Evolutionary conservation across 2,888 invertebrate genomes (phyloP).

Genomic region (Cremastinae sp.): DNA sequence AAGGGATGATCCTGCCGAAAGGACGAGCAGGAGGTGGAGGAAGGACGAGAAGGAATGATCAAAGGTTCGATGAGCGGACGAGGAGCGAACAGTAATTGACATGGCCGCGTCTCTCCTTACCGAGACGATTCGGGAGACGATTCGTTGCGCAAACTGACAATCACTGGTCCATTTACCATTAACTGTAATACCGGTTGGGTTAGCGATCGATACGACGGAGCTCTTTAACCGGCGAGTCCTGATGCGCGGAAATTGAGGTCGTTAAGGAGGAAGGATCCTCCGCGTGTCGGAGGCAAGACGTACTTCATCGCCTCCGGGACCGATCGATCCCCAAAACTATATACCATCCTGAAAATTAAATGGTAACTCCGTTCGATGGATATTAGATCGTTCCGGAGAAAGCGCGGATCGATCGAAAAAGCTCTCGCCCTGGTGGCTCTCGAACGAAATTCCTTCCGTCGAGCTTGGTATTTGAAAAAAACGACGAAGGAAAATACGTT

Average conservation of each 20-base stretch:
- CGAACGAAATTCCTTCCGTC: too few relatives aligned
- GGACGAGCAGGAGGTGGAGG: constrained; percentile 5
- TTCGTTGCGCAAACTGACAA: constrained; percentile 11
- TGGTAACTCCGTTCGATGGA: background rate
- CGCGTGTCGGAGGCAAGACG: background rate
- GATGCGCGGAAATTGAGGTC: constrained; percentile 62
- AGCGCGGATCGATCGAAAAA: constrained; percentile 10
- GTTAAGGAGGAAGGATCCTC: constrained; percentile 59
- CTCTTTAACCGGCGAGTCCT: constrained; percentile 46
- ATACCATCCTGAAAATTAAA: constrained; percentile 4
- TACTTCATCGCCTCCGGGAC: constrained; percentile 33
- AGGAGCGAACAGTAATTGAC: constrained; percentile 10
- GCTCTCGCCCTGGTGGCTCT: too few relatives aligned
- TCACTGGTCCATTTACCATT: constrained; percentile 21
- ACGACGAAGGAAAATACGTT: too few relatives aligned
- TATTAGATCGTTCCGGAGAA: constrained; percentile 4
- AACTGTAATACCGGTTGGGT: constrained; percentile 28
- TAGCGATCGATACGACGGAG: constrained; percentile 5
- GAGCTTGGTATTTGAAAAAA: too few relatives aligned
- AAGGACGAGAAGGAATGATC: too few relatives aligned
- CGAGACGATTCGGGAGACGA: background rate
- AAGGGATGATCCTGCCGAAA: constrained; percentile 2
- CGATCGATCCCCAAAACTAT: constrained; percentile 12
- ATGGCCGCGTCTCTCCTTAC: constrained; percentile 3
- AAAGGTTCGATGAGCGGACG: background rate